phyloP scores from a whole-genome alignment of 2,797 vertebrate genomes.

The Pangasius larnaudii region DNA sequence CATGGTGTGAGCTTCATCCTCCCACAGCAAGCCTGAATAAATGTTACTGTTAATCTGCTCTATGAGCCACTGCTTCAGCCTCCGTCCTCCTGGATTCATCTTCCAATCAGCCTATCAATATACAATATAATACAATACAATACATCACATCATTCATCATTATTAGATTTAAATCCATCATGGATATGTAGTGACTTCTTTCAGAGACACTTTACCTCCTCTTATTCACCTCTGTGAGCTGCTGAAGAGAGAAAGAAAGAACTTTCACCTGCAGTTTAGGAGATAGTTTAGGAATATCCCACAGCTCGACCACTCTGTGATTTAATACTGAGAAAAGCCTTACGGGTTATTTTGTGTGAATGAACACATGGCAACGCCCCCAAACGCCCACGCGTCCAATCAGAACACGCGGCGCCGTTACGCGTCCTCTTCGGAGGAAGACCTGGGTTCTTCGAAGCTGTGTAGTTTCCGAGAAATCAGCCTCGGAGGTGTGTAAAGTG shows the following conservation, averaged over 20 bases:
- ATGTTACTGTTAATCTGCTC: conserved; percentile 91
- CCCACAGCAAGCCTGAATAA: conserved; percentile 93
- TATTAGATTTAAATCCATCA: background rate
- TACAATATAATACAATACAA: background rate
- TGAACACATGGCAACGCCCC: background rate
- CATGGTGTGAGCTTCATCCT: conserved; percentile 87
- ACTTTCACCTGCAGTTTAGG: background rate
- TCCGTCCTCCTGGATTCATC: conserved; percentile 83
- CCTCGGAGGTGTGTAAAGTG: conserved; percentile 29
- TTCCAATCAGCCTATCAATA: conserved; percentile 68
- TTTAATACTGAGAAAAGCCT: conserved; percentile 44
- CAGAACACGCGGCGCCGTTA: background rate
- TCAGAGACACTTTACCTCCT: background rate
- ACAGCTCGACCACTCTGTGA: background rate
- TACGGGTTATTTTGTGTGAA: conserved; percentile 48
- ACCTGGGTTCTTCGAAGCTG: conserved; percentile 73
- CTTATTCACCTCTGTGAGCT: background rate
- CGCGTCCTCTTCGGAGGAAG: conserved; percentile 56
- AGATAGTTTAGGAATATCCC: background rate
- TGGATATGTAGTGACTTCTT: background rate
- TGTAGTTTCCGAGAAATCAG: conserved; percentile 86
- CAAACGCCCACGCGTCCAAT: conserved; percentile 60
- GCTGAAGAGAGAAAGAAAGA: background rate
- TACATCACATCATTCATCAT: background rate
- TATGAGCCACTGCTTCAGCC: conserved; percentile 95